A percentile compares a stretch with the other conserved stretches of the same genome.
Evolutionary conservation across 2,797 vertebrate genomes (phyloP).

Genomic region (Tamandua tetradactyla): DNA sequence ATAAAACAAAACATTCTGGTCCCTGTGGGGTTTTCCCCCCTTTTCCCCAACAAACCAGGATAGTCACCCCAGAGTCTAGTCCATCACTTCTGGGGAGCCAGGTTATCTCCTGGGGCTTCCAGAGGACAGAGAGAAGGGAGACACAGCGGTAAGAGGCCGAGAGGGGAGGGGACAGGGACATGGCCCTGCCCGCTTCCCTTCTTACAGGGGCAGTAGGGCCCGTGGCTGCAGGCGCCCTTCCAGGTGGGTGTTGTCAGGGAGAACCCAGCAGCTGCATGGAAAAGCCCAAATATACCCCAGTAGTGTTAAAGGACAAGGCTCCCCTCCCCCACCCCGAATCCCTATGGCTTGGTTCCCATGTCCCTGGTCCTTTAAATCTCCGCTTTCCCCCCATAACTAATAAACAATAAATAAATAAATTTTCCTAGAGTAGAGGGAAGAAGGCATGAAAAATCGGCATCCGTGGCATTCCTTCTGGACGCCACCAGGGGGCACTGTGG

Average conservation of each 20-base stretch:
- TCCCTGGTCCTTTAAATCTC: slow-evolving; percentile 78
- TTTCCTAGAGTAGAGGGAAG: slow-evolving; percentile 69
- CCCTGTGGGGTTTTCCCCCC: slow-evolving; percentile 55
- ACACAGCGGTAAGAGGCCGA: slow-evolving; percentile 23
- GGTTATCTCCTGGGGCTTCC: not conserved
- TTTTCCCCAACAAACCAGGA: not conserved
- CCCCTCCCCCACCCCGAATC: slow-evolving; percentile 52
- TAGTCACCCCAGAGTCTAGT: not conserved
- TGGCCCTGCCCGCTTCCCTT: slow-evolving; percentile 44
- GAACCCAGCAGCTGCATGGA: not conserved
- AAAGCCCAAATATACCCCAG: slow-evolving; percentile 57
- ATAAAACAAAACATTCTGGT: slow-evolving; percentile 73
- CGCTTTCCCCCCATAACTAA: slow-evolving; percentile 64
- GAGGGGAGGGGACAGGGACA: slow-evolving; percentile 30
- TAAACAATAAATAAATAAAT: slow-evolving; percentile 84
- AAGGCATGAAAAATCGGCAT: slow-evolving; percentile 75
- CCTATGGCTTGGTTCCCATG: slow-evolving; percentile 82
- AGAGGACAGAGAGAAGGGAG: slow-evolving; percentile 8
- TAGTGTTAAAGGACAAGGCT: slow-evolving; percentile 71
- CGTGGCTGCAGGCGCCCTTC: slow-evolving; percentile 17
- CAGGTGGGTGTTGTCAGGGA: not conserved
- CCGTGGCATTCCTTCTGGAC: slow-evolving; percentile 64
- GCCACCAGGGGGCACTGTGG: slow-evolving; percentile 46
- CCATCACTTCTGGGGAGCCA: slow-evolving; percentile 22
- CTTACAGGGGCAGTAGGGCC: slow-evolving; percentile 23